phyloP scores from a whole-genome alignment of 2,113 vertebrate genomes.

The Semicossyphus pulcher region DNA sequence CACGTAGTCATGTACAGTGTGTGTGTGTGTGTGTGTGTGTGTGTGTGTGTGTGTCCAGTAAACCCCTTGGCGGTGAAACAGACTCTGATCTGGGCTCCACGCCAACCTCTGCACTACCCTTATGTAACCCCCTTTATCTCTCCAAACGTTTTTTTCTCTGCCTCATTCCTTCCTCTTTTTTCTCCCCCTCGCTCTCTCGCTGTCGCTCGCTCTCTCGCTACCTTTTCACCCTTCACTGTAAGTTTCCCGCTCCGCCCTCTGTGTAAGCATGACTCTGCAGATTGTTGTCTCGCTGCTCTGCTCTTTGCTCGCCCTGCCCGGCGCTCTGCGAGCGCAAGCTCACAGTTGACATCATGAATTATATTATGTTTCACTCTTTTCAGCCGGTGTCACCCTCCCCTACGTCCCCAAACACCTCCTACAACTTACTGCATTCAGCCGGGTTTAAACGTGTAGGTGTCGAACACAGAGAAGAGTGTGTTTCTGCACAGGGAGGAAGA shows the following conservation, averaged over 20 bases:
- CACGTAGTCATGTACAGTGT: conserved; percentile 6
- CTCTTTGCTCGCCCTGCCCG: neutral
- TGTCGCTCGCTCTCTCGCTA: neutral
- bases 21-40: conserved; percentile 17
- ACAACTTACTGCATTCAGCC: neutral
- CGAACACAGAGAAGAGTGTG: no score
- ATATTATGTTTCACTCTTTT: neutral
- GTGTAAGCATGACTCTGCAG: conserved; percentile 63
- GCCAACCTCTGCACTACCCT: conserved; percentile 10
- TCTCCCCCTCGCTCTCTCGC: no score
- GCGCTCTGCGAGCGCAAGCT: no score
- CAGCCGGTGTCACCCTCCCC: neutral
- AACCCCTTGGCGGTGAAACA: neutral
- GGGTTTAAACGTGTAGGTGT: no score
- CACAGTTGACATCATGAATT: neutral
- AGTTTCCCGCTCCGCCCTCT: no score
- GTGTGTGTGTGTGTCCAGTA: conserved; percentile 3
- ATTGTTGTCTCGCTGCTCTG: neutral
- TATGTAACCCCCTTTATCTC: conserved; percentile 41
- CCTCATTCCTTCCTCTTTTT: neutral
- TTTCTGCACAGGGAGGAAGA: no score
- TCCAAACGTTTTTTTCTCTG: neutral
- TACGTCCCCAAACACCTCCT: neutral
- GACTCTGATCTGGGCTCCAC: neutral
- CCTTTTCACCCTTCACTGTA: no score